These are phyloP conservation scores for Galerucella pusilla DNA, from an alignment of 2,888 invertebrate genomes.

Conservation along the genomic window DNA sequence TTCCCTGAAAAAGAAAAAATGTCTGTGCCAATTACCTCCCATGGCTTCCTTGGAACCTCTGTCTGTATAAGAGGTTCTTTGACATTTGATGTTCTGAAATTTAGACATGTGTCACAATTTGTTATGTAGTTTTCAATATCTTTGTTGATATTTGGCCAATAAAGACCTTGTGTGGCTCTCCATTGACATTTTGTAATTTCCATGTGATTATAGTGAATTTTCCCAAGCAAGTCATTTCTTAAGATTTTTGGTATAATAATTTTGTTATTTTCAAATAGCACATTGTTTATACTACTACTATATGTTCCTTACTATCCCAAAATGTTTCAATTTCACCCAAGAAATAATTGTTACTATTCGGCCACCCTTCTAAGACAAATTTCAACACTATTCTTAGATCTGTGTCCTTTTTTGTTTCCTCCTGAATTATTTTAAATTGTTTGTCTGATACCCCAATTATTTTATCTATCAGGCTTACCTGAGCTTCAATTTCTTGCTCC, in stretches of 20 bases:
- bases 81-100: slow-evolving; percentile 6
- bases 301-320: slow-evolving; percentile 11
- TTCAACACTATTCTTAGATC: slow-evolving; percentile 12
- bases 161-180: not conserved
- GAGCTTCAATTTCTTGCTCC: slow-evolving; percentile 22
- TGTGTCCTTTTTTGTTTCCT: slow-evolving; percentile 10
- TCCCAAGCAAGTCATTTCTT: slow-evolving; percentile 15
- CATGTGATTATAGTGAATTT: not conserved
- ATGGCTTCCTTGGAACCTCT: too few species aligned
- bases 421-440: slow-evolving; percentile 16
- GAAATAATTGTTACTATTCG: slow-evolving; percentile 9
- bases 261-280: slow-evolving; percentile 15
- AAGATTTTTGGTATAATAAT: slow-evolving; percentile 10
- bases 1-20: too few species aligned
- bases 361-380: slow-evolving; percentile 19
- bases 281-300: slow-evolving; percentile 7
- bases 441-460: slow-evolving; percentile 17
- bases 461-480: slow-evolving; percentile 18
- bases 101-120: not conserved
- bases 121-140: slow-evolving; percentile 24
- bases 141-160: slow-evolving; percentile 31
- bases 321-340: not conserved
- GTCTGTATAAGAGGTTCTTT: slow-evolving; percentile 24
- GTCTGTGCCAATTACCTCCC: too few species aligned
- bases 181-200: too few species aligned